Base-by-base conservation (phyloP, 2,888 invertebrate genomes). In the Gnatocerus cornutus region DNA sequence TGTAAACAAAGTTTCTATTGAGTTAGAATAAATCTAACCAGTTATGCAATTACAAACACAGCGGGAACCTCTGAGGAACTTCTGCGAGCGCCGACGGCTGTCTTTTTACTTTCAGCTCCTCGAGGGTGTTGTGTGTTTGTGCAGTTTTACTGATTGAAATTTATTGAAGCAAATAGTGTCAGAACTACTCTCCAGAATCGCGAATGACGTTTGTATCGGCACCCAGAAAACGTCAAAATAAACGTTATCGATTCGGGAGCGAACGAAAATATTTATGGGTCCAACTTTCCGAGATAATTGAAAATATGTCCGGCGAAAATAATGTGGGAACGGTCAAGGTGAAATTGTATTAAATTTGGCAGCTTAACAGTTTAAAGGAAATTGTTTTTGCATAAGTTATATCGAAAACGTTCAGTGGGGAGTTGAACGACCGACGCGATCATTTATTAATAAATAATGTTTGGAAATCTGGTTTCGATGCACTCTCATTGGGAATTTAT, bases 1-100 rank as follows among this genome's bases (percentile, higher is more conserved):
- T 53, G 43, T 46, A 68, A 62, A 62, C 61, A 68, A 68, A 68
- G 45, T 62, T 68, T 68, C 30, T 68, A 68, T 68, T 55, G 62
- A 62, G 55, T 68, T 68, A 62, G 53, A 68, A 68, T 68, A 68
- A 61, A 62, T 68, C 62, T 30, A 62, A 53, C 52, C 55, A 62
- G 61, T 68, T 68, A 68, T 59, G 14, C 62, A 68, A 68, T 68
- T 68, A 62, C 61, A 58, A 21, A 53, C 61, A 39, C 39, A 53
- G 67, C 67, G 67, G 30, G 39, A 29, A 30, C 52, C 67, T 59
- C 45, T 13, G 10, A 56, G 65, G 56, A 46, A 66, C 56, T 66
- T 66, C 27, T 30, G 16, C 55, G 39, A 64, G 43, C 43, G 53
- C 64, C 55, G 27, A 14, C 9, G 30, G 64, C 55, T 45, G 64